These are phyloP conservation scores for Stegostoma tigrinum DNA, from an alignment of 2,113 vertebrate species.

Conservation along the genomic window DNA sequence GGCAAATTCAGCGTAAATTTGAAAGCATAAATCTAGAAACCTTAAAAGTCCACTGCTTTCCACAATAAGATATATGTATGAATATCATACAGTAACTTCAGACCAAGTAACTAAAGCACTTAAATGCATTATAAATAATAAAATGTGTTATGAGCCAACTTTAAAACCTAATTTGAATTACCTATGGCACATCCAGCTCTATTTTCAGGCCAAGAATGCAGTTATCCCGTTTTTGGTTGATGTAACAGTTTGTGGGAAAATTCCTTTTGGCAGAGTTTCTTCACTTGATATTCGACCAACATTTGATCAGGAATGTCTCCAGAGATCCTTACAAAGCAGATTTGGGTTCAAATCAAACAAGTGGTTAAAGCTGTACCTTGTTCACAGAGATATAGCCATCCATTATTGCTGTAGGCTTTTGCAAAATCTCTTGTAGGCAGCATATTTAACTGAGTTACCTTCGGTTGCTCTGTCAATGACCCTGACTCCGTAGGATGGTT, in stretches of 20 bases:
- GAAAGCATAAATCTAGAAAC: neutral
- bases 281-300: too few relatives aligned
- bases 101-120: neutral
- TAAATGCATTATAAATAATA: neutral
- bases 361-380: neutral
- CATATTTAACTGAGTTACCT: neutral
- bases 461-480: too few relatives aligned
- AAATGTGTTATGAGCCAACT: neutral
- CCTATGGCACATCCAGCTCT: neutral
- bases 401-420: neutral
- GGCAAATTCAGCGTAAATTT: neutral
- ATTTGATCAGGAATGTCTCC: too few relatives aligned
- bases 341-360: too few relatives aligned
- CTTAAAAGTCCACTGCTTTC: neutral
- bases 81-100: neutral
- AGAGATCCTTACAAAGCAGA: too few relatives aligned
- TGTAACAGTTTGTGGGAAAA: neutral
- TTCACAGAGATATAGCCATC: neutral
- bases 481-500: too few relatives aligned
- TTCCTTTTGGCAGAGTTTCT: too few relatives aligned
- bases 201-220: neutral
- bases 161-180: neutral
- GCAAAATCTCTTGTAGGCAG: neutral
- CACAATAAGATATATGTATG: neutral
- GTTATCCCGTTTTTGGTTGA: neutral